Conservation (phyloP, 1,140 invertebrate genomes). For the Diorhabda elongata region DNA sequence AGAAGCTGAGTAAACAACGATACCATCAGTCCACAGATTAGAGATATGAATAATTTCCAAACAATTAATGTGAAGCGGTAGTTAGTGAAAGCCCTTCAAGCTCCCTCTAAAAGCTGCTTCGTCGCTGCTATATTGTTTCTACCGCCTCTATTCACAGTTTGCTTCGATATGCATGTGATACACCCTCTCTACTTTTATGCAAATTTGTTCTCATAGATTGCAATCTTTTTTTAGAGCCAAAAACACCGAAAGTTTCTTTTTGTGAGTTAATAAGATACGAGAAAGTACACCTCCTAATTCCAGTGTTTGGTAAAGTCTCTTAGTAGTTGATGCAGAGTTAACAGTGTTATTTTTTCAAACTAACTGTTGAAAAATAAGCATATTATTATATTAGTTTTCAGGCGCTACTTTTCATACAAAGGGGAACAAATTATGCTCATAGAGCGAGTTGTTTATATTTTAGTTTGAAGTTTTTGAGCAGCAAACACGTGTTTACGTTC, state of each 20-base stretch:
- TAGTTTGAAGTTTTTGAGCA: no score
- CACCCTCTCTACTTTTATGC: conserved; percentile 38
- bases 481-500: no score
- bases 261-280: not conserved
- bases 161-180: conserved; percentile 40
- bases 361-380: no score
- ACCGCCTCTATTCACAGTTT: conserved; percentile 39
- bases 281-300: not conserved
- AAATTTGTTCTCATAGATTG: conserved; percentile 41
- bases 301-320: not conserved
- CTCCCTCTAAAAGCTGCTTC: conserved; percentile 36
- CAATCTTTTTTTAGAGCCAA: conserved; percentile 32
- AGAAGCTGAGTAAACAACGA: conserved; percentile 38
- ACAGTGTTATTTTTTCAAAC: no score
- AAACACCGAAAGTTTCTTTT: not conserved
- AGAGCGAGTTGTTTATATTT: no score
- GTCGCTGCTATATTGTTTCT: conserved; percentile 39
- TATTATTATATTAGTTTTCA: no score
- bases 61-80: conserved; percentile 44
- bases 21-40: conserved; percentile 45
- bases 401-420: no score
- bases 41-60: conserved; percentile 46
- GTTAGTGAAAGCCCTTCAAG: conserved; percentile 42
- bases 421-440: no score
- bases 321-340: not conserved